Evolutionary conservation across 2,888 invertebrate genomes (phyloP), one percentile per base, ranked within the genome.

Genomic region (Clistopyga incitator): DNA sequence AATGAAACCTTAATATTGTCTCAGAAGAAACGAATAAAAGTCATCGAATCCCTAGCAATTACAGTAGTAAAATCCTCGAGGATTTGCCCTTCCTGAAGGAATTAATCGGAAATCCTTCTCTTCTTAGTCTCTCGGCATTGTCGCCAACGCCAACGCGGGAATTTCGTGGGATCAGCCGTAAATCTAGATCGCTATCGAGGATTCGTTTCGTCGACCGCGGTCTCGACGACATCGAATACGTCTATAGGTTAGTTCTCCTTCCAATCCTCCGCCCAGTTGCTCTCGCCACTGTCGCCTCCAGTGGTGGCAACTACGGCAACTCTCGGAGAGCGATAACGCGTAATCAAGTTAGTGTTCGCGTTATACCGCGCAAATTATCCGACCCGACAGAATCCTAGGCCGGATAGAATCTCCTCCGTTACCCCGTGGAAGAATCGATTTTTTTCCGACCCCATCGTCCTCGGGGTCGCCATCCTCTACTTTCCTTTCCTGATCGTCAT

Each of bases 111-210:
- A 81, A 75, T 68, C 80, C 75, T 70, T 76, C 68, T 75, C 61
- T 45, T 76, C 50, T 54, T 23, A 54, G 65, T 29, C 38, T 34
- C 61, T 20, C 64, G 38, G 71, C 34, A 65, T 47, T 61, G 59
- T 64, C 64, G 61, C 52, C 54, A 56, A 13, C 20, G 61, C 61
- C 52, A 71, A 64, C 50, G 56, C 42, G 52, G 45, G 47, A 80
- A 74, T 75, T 67, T 80, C 56, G 75, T 52, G 20, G 80, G 75
- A 76, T 81, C 67, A 64, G 75, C 78, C 78, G 72, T 78, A 82
- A 82, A 82, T 82, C 82, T 78, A 67, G 82, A 82, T 82, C 78
- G 82, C 78, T 74, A 82, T 82, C 82, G 77, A 65, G 65, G 78
- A 72, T 82, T 82, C 82, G 82, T 79, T 71, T 74, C 82, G 67